These are phyloP conservation scores for Unio pictorum DNA, from an alignment of 2,888 invertebrate species.

Conservation along the genomic window DNA sequence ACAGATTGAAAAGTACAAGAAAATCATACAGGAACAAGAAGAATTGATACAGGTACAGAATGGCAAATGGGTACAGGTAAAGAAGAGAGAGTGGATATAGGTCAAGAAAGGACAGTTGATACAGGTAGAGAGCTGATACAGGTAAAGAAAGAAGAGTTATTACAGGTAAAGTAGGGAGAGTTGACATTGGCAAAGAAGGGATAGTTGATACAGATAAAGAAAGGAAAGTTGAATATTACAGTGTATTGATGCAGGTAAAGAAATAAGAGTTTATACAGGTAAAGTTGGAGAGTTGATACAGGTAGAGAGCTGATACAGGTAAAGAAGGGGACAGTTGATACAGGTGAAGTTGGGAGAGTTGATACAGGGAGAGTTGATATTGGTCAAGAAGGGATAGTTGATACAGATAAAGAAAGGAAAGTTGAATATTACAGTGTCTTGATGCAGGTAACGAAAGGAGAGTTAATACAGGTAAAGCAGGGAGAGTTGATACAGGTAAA, in stretches of 20 bases:
- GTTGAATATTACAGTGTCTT: too few relatives aligned
- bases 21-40: slow-evolving; percentile 66
- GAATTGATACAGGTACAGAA: slow-evolving; percentile 52
- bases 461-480: slow-evolving; percentile 37
- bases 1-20: slow-evolving; percentile 59
- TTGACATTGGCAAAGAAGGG: too few relatives aligned
- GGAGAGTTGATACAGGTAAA: slow-evolving; percentile 59
- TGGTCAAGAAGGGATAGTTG: slow-evolving; percentile 61
- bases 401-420: slow-evolving; percentile 39
- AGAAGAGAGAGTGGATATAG: too few relatives aligned
- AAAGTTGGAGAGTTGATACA: neutral
- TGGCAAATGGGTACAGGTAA: too few relatives aligned
- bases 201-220: slow-evolving; percentile 52
- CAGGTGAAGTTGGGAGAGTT: slow-evolving; percentile 5
- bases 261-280: slow-evolving; percentile 64
- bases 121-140: slow-evolving; percentile 42
- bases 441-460: too few relatives aligned
- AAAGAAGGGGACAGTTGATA: neutral
- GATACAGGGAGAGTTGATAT: slow-evolving; percentile 35
- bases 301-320: slow-evolving; percentile 51
- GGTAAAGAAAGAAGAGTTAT: slow-evolving; percentile 14
- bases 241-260: slow-evolving; percentile 42
- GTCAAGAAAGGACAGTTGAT: too few relatives aligned
- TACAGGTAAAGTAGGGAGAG: slow-evolving; percentile 3
- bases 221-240: slow-evolving; percentile 5